A percentile compares a stretch with the other conserved stretches of the same genome.
Conservation (phyloP, 2,797 vertebrate genomes). For the Pampus argenteus region DNA sequence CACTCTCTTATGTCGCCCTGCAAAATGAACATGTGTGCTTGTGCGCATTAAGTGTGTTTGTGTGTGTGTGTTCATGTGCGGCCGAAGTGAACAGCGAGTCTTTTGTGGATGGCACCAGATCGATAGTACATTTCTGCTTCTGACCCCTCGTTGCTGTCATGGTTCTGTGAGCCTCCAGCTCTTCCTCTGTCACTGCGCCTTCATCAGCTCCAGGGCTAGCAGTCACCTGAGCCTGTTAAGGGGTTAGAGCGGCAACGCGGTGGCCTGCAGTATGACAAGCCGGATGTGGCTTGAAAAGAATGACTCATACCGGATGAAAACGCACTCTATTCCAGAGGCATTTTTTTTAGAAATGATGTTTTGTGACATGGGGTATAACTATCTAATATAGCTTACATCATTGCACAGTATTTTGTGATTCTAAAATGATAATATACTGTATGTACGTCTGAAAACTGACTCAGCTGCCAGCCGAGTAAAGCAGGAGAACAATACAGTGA, state of each 20-base stretch:
- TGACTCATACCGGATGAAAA: not conserved
- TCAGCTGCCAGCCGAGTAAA: conserved; percentile 9
- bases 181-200: conserved; percentile 16
- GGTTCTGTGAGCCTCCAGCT: conserved; percentile 29
- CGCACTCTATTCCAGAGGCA: not conserved
- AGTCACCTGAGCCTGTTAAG: not conserved
- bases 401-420: conserved; percentile 13
- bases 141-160: conserved; percentile 45
- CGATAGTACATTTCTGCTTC: conserved; percentile 49
- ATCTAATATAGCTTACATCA: not conserved
- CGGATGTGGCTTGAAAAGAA: not conserved
- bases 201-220: conserved; percentile 20
- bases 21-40: not conserved
- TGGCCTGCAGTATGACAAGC: not conserved
- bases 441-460: conserved; percentile 1
- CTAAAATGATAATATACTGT: not conserved
- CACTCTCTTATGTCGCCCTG: not conserved
- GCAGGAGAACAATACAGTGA: not conserved
- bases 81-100: conserved; percentile 5
- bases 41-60: no score
- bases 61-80: not conserved
- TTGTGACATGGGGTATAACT: not conserved
- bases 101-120: conserved; percentile 32
- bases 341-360: not conserved
- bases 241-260: not conserved